Base-by-base conservation (phyloP, 2,113 vertebrate genomes). In the Sterrhoptilus dennistouni region DNA sequence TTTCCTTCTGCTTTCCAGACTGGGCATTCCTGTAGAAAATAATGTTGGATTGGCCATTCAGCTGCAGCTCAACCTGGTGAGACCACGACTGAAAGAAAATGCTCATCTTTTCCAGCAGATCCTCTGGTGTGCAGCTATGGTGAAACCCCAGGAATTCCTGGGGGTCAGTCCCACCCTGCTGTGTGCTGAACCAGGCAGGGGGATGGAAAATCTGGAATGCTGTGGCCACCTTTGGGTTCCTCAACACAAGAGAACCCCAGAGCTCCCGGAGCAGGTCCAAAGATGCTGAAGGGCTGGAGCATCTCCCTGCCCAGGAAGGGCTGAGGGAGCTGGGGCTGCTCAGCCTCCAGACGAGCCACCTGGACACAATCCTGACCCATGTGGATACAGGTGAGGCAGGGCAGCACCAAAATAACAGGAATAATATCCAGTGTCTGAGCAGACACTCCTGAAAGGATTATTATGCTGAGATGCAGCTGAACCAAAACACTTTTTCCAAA, bases 361-460 rank as follows among this genome's bases (percentile, higher is more conserved):
- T 31, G 70, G n/a, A 8, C 78, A 66, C 23, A 22, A 1, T 7
- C 54, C 64, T 53, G 38, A 29, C 8, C 56, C 47, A 2, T 2
- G 47, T 7, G 53, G 83, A 15, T 24, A 17, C 53, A 89, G 90
- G 71, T 16, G 83, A 71, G 71, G 68, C 85, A 90, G 95, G 85
- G 71, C 77, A 89, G 80, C 57, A 8, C 25, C 12, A 60, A 90
- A 81, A 86, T 25, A 76, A 42, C 29, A 59, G 80, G 25, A 81
- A 93, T 89, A 61, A 94, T 22, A 57, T 22, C 76, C 60, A 54
- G 65, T 31, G 72, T 57, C 76, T 94, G 95, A 92, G 42, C 60
- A 94, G 90, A 84, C 90, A 44, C 80, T 87, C 64, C 57, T 93
- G 96, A 94, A 96, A 95, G 61, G 86, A 87, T 95, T 56, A 96